Evolutionary conservation across 2,888 invertebrate species (phyloP).

Genomic region (Synergus itoensis): DNA sequence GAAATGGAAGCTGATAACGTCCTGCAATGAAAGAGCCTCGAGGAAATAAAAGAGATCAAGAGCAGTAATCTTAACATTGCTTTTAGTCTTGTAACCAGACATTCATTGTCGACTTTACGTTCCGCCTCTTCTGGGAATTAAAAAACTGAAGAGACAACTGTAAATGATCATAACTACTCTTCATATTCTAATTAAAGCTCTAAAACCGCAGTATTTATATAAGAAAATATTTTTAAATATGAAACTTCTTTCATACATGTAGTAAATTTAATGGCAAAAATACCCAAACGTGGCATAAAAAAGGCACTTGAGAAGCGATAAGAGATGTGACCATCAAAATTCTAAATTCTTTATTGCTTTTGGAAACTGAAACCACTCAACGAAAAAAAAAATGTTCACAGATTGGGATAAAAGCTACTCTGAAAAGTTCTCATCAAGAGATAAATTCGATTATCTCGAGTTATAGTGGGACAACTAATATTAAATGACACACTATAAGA

Average conservation of each 20-base stretch:
- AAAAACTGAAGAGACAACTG: background rate
- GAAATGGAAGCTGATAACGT: constrained; percentile 37
- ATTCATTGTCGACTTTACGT: constrained; percentile 20
- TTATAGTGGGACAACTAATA: constrained; percentile 18
- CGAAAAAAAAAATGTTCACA: background rate
- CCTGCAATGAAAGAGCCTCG: background rate
- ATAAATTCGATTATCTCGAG: constrained; percentile 21
- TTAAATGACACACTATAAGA: constrained; percentile 34
- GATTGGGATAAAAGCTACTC: constrained; percentile 10
- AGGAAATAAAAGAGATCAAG: constrained; percentile 3
- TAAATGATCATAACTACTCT: background rate
- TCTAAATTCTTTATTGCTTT: background rate
- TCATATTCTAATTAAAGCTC: background rate
- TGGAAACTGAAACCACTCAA: background rate
- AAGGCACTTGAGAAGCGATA: too few relatives aligned
- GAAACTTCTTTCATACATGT: too few relatives aligned
- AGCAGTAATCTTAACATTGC: constrained; percentile 33
- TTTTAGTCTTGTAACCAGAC: constrained; percentile 13
- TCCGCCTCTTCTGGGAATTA: background rate
- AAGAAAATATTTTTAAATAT: background rate
- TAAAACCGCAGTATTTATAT: too few relatives aligned
- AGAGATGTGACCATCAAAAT: too few relatives aligned
- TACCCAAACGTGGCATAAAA: too few relatives aligned
- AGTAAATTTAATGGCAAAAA: too few relatives aligned
- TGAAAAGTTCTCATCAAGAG: constrained; percentile 5